Base-by-base conservation (phyloP, 2,888 invertebrate species). In the Nomada fucata region DNA sequence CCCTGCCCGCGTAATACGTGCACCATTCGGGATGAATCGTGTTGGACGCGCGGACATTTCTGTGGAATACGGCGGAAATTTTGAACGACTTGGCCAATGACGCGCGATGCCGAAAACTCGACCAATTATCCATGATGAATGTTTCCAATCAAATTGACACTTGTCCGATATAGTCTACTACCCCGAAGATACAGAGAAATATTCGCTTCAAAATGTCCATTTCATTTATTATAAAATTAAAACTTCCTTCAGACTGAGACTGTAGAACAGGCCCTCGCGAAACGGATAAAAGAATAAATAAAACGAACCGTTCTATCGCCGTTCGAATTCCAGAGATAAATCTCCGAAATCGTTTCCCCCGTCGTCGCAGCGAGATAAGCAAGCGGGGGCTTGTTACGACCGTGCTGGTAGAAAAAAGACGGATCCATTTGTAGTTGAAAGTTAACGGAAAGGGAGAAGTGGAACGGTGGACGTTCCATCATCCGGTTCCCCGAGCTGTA, bases 371-470 rank as follows among this genome's bases (percentile, higher is more conserved):
- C 55, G 67, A 79, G 67, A 57, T 65, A 67, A 79, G 67, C 55
- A 55, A 52, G 23, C 26, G n/a, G 79, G 26, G 61, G 77, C 71
- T 55, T n/a, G 57, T 59, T 53, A 65, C 73, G 59, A 23, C n/a
- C 36, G 53, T 52, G 52, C 3, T n/a, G 57, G 13, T 13, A 26
- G 57, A 63, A 74, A 68, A 71, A 70, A 47, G 55, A 20, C 18
- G 67, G 67, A 71, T 71, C 81, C 81, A 71, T 82, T 82, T 82
- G 75, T 75, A 80, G 81, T 68, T 75, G 70, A 80, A 80, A 81
- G 60, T 80, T 79, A 75, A 75, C 67, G 57, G 20, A 20, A 4
- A 11, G 52, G 11, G 26, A 18, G 42, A 15, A 47, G 36, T 50
- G 26, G 26, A 57, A 67, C 53, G 55, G 26, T 36, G 79, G 64